These are phyloP conservation scores for Mamestra brassicae DNA, from an alignment of 2,888 invertebrate species.

Conservation along the genomic window DNA sequence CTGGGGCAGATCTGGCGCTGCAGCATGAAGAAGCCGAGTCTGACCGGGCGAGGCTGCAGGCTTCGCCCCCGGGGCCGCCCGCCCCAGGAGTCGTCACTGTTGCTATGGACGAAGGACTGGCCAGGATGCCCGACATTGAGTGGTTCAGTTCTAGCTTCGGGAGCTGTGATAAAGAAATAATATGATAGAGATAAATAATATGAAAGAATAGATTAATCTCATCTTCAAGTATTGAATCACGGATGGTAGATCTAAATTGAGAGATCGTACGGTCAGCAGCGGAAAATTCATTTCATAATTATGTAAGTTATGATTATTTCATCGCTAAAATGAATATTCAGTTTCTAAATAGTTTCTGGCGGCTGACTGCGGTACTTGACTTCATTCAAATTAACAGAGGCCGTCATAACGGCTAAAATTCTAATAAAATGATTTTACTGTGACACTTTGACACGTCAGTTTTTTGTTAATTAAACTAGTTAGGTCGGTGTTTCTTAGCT, in stretches of 20 bases:
- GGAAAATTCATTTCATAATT: neutral
- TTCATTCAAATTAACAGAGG: too few relatives aligned
- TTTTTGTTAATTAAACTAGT: too few relatives aligned
- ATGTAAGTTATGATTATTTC: too few relatives aligned
- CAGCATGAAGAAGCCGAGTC: conserved; percentile 98
- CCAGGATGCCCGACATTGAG: conserved; percentile 81
- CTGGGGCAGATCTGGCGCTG: conserved; percentile 97
- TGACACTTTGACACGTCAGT: too few relatives aligned
- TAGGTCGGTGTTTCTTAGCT: too few relatives aligned
- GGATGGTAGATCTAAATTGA: neutral
- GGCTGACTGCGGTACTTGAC: too few relatives aligned
- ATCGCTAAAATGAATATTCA: too few relatives aligned
- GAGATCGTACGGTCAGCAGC: neutral
- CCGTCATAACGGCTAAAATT: too few relatives aligned
- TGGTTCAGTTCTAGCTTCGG: conserved; percentile 83
- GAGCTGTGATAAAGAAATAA: conserved; percentile 68
- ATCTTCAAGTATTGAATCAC: neutral
- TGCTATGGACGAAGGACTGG: conserved; percentile 82
- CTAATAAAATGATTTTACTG: too few relatives aligned
- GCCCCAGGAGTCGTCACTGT: conserved; percentile 75
- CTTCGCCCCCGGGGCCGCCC: conserved; percentile 76
- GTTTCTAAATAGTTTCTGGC: too few relatives aligned
- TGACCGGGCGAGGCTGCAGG: conserved; percentile 95
- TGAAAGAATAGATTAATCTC: too few relatives aligned
- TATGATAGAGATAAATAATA: neutral